Base-by-base conservation (phyloP, 2,113 vertebrate genomes). In the Nerophis lumbriciformis region DNA sequence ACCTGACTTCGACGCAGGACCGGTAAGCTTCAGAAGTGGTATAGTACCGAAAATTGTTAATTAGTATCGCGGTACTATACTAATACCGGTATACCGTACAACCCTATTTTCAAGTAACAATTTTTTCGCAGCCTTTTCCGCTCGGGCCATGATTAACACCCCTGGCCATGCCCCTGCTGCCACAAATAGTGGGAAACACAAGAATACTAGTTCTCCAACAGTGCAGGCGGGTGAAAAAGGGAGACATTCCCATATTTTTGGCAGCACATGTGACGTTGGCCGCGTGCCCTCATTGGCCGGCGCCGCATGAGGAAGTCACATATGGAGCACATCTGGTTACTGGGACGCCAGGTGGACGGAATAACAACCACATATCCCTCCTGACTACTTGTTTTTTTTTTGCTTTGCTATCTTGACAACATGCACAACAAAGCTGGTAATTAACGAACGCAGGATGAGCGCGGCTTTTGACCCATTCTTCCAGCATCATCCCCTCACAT, bases 281-380 rank as follows among this genome's bases (percentile, higher is more conserved):
- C 68, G 59, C 66, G 66, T 83, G 71, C 70, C 72, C 72, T 48
- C 68, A 61, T 68, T 65, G 50, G 54, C 73, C 63, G 65, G 67
- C 57, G 59, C 71, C 72, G 79, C 66, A 79, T 63, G 54, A 50
- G 61, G 54, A 72, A 61, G 13, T 37, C 14, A 2, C 62, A 51
- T 64, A 50, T 42, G 63, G 42, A 12, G 48, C 72, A 73, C 81
- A 83, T 85, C 76, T 85, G 79, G 67, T 82, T 66, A 1, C 4
- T 53, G 50, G 42, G 42, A 11, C 1, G 64, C 13, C 82, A 85
- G 78, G 81, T 85, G 72, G 62, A 54, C 48, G 58, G 61, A 74
- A 83, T 75, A 71, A 38, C 62, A 79, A 85, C 72, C 71, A 69
- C 59, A 66, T 68, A 63, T 63, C 63, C 28, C 54, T 44, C 52